Evolutionary conservation across 1,140 invertebrate species (phyloP).

Genomic region (Gonatopus flavifemur): DNA sequence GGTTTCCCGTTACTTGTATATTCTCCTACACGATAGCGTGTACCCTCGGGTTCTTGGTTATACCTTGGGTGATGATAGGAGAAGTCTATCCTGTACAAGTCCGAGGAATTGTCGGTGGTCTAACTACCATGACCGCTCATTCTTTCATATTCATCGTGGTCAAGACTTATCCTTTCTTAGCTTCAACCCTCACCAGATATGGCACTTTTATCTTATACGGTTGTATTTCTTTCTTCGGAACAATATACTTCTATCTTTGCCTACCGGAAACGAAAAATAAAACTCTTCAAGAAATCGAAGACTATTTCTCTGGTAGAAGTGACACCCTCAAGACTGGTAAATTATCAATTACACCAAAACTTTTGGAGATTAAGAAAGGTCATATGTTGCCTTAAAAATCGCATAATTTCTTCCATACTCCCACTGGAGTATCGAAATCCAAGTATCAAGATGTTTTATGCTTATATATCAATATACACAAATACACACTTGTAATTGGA

Average conservation of each 20-base stretch:
- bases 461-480: no score
- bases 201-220: conserved; percentile 69
- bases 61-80: conserved; percentile 76
- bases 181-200: conserved; percentile 57
- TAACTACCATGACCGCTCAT: conserved; percentile 69
- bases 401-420: no score
- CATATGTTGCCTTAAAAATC: conserved; percentile 47
- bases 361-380: conserved; percentile 42
- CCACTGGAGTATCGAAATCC: no score
- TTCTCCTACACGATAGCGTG: conserved; percentile 66
- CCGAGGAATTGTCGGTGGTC: conserved; percentile 66
- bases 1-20: conserved; percentile 67
- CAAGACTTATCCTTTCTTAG: conserved; percentile 66
- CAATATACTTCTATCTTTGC: conserved; percentile 62
- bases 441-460: no score
- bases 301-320: conserved; percentile 65
- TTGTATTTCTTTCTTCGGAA: conserved; percentile 62
- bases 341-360: conserved; percentile 28
- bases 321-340: conserved; percentile 45
- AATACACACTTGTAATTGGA: no score
- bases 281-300: conserved; percentile 76
- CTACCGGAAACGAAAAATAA: conserved; percentile 82
- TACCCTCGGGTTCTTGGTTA: conserved; percentile 69
- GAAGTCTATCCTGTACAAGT: conserved; percentile 70
- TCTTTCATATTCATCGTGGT: conserved; percentile 68